These are phyloP conservation scores for Cosmopolites sordidus DNA, from an alignment of 2,888 invertebrate species.

Conservation along the genomic window DNA sequence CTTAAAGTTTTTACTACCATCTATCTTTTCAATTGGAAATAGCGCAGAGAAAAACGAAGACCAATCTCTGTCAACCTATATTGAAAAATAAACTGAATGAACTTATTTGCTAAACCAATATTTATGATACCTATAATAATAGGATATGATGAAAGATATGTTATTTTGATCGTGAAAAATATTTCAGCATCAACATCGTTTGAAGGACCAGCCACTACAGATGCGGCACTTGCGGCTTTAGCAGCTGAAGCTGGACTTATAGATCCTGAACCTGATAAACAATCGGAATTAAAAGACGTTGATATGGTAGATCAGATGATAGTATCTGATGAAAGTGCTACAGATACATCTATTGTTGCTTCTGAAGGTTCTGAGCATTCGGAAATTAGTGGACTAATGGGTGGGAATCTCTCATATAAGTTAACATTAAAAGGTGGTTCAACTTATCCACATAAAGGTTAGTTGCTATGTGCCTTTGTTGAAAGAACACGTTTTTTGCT, in stretches of 20 bases:
- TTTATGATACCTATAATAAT: too few species aligned
- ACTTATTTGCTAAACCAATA: too few species aligned
- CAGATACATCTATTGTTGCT: conserved; percentile 17
- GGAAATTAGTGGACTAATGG: conserved; percentile 38
- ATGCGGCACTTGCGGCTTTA: conserved; percentile 58
- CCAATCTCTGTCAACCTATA: too few species aligned
- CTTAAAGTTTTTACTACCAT: too few species aligned
- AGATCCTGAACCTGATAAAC: conserved; percentile 48
- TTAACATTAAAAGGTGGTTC: conserved; percentile 43
- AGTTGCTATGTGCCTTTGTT: background rate
- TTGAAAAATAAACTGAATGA: too few species aligned
- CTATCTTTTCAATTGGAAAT: too few species aligned
- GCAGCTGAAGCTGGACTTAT: conserved; percentile 61
- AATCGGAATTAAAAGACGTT: conserved; percentile 21
- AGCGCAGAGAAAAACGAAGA: too few species aligned
- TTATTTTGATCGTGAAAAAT: background rate
- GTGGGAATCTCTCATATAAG: conserved; percentile 43
- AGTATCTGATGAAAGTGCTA: conserved; percentile 23
- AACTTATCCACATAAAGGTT: conserved; percentile 12
- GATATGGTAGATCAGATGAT: conserved; percentile 23
- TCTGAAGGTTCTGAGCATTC: conserved; percentile 23
- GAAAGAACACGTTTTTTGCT: background rate
- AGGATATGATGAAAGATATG: too few species aligned
- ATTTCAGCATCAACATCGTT: conserved; percentile 50
- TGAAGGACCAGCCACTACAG: conserved; percentile 59